Evolutionary conservation across 2,113 vertebrate genomes (phyloP).

Genomic region (Neolamprologus brichardi): DNA sequence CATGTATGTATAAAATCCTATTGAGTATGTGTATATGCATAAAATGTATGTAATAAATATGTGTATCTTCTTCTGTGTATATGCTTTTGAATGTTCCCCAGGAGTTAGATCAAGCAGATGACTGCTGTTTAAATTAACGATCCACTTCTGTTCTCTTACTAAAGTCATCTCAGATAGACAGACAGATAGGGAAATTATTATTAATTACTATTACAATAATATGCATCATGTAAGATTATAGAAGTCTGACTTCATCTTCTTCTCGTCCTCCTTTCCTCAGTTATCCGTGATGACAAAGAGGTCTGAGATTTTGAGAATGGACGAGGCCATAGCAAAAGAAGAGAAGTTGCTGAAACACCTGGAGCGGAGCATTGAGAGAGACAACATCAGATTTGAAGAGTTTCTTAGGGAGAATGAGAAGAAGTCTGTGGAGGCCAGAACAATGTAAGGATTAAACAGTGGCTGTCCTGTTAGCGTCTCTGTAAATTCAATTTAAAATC

Average conservation of each 20-base stretch:
- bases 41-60: not conserved
- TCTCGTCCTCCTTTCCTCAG: constrained; percentile 51
- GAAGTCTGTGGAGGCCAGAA: constrained; percentile 76
- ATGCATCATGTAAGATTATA: not conserved
- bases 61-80: not conserved
- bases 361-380: constrained; percentile 72
- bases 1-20: not conserved
- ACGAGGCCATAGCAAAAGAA: constrained; percentile 65
- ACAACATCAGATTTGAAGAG: constrained; percentile 74
- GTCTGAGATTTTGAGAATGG: constrained; percentile 76
- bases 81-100: not conserved
- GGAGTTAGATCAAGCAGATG: not conserved
- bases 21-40: not conserved
- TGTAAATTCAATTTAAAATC: not conserved
- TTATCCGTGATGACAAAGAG: constrained; percentile 76
- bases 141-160: not conserved
- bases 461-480: not conserved
- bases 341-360: constrained; percentile 74
- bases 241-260: not conserved
- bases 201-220: not conserved
- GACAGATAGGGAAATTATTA: not conserved
- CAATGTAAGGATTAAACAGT: constrained; percentile 63
- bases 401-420: constrained; percentile 82
- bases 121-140: not conserved
- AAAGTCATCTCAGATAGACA: not conserved